Evolutionary conservation across 2,113 vertebrate species (phyloP), one percentile per base, ranked within the genome.

Genomic region (Microtus ochrogaster): DNA sequence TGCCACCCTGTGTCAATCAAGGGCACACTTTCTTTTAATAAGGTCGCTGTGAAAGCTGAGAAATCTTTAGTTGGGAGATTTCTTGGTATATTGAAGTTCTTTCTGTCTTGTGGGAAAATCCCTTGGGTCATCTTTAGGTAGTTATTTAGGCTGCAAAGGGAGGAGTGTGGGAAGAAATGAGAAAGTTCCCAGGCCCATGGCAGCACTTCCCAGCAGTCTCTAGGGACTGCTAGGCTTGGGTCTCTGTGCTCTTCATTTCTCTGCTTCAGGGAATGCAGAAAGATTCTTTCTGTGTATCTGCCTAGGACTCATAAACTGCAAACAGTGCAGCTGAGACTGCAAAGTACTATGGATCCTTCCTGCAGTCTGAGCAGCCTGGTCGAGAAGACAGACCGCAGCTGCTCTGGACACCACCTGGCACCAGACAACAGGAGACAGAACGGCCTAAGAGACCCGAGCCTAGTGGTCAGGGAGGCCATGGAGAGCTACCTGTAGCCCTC

Each of bases 51-150:
- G 65, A 94, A 90, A 63, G 74, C 76, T 90, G 41, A 58, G 13
- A 92, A 90, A 61, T 55, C 26, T 19, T 94, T 79, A 58, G 85
- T 94, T 82, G 92, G 0, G 1, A 91, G 73, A 95, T 58, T 13
- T 92, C 49, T 65, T 72, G 16, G 68, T 61, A 55, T 36, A 47
- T 49, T 86, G 82, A 66, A 73, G 83, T 55, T 94, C 91, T 84
- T 55, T 94, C 89, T 88, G n/a, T 63, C 85, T 73, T 58, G 30
- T 65, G 13, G 82, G 82, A 49, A 84, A 90, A 88, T 91, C 86
- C 95, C 68, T 19, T 19, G 44, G 66, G 87, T 78, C 79, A 82
- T 66, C 58, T 79, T 84, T 81, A 65, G 73, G 78, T 52, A 61
- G 68, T 74, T 73, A 87, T 44, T 58, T 81, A 41, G 76, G 89